Evolutionary conservation across 2,797 vertebrate genomes (phyloP).

Genomic region (Pantherophis alleghaniensis): DNA sequence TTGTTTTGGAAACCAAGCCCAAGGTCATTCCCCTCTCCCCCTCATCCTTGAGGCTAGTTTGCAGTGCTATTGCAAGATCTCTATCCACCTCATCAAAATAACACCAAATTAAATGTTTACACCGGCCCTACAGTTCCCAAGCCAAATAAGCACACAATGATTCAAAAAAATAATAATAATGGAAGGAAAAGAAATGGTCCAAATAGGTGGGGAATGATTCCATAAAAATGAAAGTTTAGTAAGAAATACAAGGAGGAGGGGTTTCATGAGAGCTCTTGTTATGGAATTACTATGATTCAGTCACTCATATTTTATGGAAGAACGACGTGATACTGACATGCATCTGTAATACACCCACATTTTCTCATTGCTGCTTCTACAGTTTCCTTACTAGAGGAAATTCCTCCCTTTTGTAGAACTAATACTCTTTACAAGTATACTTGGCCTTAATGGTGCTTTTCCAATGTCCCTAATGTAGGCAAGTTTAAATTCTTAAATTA

Average conservation of each 20-base stretch:
- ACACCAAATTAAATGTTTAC: neutral
- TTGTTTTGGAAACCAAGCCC: constrained; percentile 4
- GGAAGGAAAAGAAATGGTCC: neutral
- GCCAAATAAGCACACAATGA: neutral
- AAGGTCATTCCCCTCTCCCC: neutral
- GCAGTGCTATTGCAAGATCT: constrained; percentile 4
- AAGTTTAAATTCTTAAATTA: neutral
- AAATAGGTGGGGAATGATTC: neutral
- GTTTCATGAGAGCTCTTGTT: neutral
- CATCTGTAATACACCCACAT: neutral
- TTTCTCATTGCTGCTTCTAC: neutral
- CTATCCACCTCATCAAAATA: constrained; percentile 1
- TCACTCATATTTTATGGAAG: neutral
- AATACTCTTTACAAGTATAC: neutral
- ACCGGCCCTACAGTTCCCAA: neutral
- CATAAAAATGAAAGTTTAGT: neutral
- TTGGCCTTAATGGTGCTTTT: neutral
- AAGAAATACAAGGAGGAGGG: neutral
- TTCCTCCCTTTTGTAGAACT: neutral
- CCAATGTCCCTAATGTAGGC: neutral
- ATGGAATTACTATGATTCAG: neutral
- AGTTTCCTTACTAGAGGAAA: neutral
- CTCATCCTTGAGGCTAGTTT: neutral
- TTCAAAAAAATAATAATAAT: neutral
- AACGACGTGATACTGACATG: neutral